Percentiles rank a stretch among this genome's conserved stretches.
Conservation (phyloP, 2,113 vertebrate species). For the Pelecanoides urinatrix region DNA sequence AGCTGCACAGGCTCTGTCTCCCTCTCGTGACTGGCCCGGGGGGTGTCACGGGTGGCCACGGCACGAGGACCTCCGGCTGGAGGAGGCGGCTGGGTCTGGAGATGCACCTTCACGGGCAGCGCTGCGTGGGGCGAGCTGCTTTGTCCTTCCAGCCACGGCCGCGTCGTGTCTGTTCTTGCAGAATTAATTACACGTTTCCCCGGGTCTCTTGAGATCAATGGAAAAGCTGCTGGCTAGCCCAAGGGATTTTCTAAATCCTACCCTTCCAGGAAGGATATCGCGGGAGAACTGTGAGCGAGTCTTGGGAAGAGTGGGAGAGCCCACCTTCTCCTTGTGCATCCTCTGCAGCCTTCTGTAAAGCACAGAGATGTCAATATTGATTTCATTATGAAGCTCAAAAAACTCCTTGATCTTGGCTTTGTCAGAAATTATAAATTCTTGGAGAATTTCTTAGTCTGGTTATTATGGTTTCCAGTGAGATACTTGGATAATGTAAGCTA, state of each 20-base stretch:
- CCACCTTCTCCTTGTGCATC: background rate
- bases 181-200: background rate
- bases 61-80: background rate
- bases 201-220: background rate
- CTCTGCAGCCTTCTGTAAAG: background rate
- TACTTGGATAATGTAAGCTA: background rate
- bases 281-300: background rate
- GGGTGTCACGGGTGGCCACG: accelerated
- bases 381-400: background rate
- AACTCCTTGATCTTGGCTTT: background rate
- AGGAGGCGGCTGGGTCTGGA: background rate
- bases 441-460: background rate
- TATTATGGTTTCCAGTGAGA: slow-evolving; percentile 10
- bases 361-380: background rate
- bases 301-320: background rate
- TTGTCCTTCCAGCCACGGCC: background rate
- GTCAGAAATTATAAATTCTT: background rate
- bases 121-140: background rate
- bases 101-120: accelerated
- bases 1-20: background rate
- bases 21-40: background rate
- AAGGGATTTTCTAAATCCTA: background rate
- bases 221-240: background rate
- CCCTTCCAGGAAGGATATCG: accelerated
- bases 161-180: background rate